Conservation (phyloP, 2,797 vertebrate species). For the Halcyon leucocephala region DNA sequence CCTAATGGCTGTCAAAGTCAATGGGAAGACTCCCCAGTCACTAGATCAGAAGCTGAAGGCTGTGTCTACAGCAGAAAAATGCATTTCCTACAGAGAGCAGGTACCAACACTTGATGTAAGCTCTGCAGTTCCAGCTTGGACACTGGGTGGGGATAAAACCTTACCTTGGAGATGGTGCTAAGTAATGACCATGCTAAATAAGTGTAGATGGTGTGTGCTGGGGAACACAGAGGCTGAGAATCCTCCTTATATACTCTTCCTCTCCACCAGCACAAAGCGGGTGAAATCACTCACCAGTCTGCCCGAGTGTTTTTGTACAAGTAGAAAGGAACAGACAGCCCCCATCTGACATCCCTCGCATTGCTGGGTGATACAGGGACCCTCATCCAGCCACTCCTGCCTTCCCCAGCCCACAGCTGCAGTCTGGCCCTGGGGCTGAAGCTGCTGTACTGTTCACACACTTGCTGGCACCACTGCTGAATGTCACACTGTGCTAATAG, state of each 20-base stretch:
- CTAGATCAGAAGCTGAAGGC: neutral
- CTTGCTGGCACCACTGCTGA: neutral
- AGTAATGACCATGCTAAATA: neutral
- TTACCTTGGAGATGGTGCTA: neutral
- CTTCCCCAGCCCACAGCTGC: neutral
- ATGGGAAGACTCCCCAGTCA: fast-evolving
- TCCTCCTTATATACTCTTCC: neutral
- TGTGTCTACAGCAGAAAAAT: neutral
- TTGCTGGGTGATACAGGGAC: fast-evolving
- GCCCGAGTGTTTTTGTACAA: neutral
- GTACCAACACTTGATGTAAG: neutral
- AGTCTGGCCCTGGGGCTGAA: neutral
- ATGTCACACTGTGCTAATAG: neutral
- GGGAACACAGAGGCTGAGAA: neutral
- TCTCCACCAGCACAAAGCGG: neutral
- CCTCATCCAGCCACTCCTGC: neutral
- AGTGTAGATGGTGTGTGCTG: neutral
- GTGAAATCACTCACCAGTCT: neutral
- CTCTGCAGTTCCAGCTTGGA: neutral
- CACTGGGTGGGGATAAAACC: neutral
- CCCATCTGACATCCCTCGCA: neutral
- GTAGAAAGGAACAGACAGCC: neutral
- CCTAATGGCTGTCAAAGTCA: neutral
- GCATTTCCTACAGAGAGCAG: neutral
- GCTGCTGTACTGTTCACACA: neutral